Base-by-base conservation (phyloP, 2,797 vertebrate genomes). In the Channallabes apus region DNA sequence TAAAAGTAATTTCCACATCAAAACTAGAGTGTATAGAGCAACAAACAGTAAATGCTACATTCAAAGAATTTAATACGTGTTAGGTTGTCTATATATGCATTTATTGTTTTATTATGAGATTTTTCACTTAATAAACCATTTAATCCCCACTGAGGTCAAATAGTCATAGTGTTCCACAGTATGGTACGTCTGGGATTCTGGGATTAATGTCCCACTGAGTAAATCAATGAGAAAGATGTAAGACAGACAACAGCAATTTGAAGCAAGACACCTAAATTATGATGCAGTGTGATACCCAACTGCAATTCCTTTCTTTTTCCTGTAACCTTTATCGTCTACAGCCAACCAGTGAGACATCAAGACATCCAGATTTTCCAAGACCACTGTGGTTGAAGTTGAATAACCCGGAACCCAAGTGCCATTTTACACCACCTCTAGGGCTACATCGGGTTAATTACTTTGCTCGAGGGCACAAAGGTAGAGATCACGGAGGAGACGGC, bases 371-470 rank as follows among this genome's bases (percentile, higher is more conserved):
- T 79, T 79, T 82, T 54, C 56, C 56, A 79, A 83, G 22, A n/a
- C 56, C 56, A 51, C 46, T 59, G n/a, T 62, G 46, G 73, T n/a
- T 54, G 68, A 82, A 32, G 35, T 86, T 59, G 62, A 82, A 65
- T 59, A 73, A 85, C 12, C 64, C 54, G 32, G 22, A 86, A 78
- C 38, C 27, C 64, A 77, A 54, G 62, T 71, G 41, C 14, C 67
- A 72, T 35, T 83, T 86, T 64, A 71, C 62, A 51, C 38, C 29
- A n/a, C 27, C 20, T 27, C 7, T 54, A 59, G 54, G 68, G 35
- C 24, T 79, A 84, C 38, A 64, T 0, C 4, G 61, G 72, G 72
- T 84, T 82, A 84, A 84, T 84, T 87, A 84, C 78, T 75, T 87
- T 81, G 51, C 83, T 82, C 64, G 71, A 82, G 83, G 84, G 59